Percentiles rank a stretch among this genome's conserved stretches.
Conservation (phyloP, 2,888 invertebrate genomes). For the Caenorhabditis japonica region DNA sequence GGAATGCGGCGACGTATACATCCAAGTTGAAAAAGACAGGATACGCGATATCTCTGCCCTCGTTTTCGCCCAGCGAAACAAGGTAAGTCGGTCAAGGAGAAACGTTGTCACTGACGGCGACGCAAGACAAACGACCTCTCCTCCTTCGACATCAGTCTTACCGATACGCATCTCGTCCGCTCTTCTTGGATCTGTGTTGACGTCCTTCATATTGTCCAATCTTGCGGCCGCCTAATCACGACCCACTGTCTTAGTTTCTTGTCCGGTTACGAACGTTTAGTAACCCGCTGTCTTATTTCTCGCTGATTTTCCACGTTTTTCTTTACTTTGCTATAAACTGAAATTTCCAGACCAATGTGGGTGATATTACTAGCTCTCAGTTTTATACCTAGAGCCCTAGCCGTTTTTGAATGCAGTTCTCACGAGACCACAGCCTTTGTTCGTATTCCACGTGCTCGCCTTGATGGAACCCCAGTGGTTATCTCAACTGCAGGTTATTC, state of each 20-base stretch:
- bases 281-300: too few species aligned
- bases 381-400: neutral
- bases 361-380: conserved; percentile 16
- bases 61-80: conserved; percentile 14
- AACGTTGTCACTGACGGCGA: conserved; percentile 25
- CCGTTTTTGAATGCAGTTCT: conserved; percentile 62
- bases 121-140: conserved; percentile 15
- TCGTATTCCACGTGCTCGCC: conserved; percentile 74
- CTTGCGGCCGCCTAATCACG: too few species aligned
- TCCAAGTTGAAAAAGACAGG: conserved; percentile 8
- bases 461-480: conserved; percentile 77
- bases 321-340: neutral
- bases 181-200: neutral
- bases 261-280: too few species aligned
- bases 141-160: conserved; percentile 3
- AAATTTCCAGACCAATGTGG: conserved; percentile 9
- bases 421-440: conserved; percentile 76
- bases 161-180: conserved; percentile 21
- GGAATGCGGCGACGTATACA: conserved; percentile 14
- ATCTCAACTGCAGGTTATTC: conserved; percentile 75
- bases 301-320: too few species aligned
- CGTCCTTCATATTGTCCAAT: too few species aligned
- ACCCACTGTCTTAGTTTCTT: too few species aligned
- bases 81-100: conserved; percentile 53
- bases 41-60: conserved; percentile 1